phyloP scores from a whole-genome alignment of 2,888 invertebrate genomes.

The Drosophila tripunctata region DNA sequence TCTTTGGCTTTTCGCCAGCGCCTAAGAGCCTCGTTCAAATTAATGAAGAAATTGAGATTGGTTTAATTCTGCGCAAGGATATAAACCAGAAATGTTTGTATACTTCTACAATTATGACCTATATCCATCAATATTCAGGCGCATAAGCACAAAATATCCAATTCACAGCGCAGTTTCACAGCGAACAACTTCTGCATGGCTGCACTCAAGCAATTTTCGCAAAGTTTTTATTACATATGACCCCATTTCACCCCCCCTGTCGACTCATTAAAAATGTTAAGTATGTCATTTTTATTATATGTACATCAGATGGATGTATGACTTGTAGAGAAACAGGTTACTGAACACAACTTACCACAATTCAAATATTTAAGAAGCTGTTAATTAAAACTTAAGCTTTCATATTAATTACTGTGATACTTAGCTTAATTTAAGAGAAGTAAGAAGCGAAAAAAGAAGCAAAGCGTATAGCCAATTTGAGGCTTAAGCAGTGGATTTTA shows the following conservation, averaged over 20 bases:
- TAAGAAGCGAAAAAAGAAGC: neutral
- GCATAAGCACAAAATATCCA: slow-evolving; percentile 18
- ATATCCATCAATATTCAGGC: slow-evolving; percentile 39
- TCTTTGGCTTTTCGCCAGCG: neutral
- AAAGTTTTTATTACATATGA: slow-evolving; percentile 20
- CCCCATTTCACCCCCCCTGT: neutral
- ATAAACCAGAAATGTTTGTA: slow-evolving; percentile 10
- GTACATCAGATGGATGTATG: too few relatives aligned
- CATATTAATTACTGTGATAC: neutral
- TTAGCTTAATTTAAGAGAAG: neutral
- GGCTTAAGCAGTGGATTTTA: too few relatives aligned
- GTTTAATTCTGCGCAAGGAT: slow-evolving; percentile 47
- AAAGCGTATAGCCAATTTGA: neutral
- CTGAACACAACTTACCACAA: too few relatives aligned
- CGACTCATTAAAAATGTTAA: neutral
- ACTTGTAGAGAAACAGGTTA: too few relatives aligned
- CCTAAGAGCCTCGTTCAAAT: neutral
- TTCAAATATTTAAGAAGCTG: neutral
- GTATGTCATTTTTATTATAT: slow-evolving; percentile 5
- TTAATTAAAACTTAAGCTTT: neutral
- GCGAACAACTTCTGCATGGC: slow-evolving; percentile 35
- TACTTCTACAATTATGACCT: slow-evolving; percentile 29
- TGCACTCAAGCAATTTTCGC: slow-evolving; percentile 31
- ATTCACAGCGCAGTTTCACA: slow-evolving; percentile 12
- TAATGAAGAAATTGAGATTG: slow-evolving; percentile 14